These are phyloP conservation scores for Euura lappo DNA, from an alignment of 1,140 invertebrate genomes.

Conservation along the genomic window DNA sequence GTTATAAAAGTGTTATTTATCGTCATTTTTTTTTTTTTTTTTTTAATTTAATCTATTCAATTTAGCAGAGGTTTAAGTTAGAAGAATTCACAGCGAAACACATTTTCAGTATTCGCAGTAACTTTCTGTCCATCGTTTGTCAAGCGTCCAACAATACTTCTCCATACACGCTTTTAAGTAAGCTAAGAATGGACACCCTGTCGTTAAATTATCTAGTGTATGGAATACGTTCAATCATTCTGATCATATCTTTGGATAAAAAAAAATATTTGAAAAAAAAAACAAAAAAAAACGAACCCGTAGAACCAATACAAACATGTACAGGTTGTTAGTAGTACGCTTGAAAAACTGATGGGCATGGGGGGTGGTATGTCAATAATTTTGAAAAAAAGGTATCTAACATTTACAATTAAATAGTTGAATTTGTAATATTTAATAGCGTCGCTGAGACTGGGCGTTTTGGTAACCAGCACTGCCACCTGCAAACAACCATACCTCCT, in stretches of 20 bases:
- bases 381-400: slow-evolving; percentile 26
- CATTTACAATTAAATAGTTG: slow-evolving; percentile 36
- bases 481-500: slow-evolving; percentile 50
- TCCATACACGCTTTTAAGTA: too few relatives aligned
- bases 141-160: background rate
- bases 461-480: slow-evolving; percentile 54
- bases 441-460: slow-evolving; percentile 49
- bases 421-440: slow-evolving; percentile 34
- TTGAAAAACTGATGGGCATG: background rate
- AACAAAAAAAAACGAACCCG: background rate
- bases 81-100: slow-evolving; percentile 22
- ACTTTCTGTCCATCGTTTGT: background rate
- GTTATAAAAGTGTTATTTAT: slow-evolving; percentile 34
- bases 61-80: too few relatives aligned
- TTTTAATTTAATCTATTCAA: background rate
- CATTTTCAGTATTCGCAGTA: background rate
- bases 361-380: background rate
- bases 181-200: too few relatives aligned
- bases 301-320: too few relatives aligned
- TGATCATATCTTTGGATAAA: background rate
- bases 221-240: too few relatives aligned
- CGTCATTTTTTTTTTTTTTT: slow-evolving; percentile 15
- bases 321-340: background rate
- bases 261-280: background rate
- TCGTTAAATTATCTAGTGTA: too few relatives aligned